phyloP scores from a whole-genome alignment of 1,140 invertebrate species.

The Ceratosolen fusciceps region DNA sequence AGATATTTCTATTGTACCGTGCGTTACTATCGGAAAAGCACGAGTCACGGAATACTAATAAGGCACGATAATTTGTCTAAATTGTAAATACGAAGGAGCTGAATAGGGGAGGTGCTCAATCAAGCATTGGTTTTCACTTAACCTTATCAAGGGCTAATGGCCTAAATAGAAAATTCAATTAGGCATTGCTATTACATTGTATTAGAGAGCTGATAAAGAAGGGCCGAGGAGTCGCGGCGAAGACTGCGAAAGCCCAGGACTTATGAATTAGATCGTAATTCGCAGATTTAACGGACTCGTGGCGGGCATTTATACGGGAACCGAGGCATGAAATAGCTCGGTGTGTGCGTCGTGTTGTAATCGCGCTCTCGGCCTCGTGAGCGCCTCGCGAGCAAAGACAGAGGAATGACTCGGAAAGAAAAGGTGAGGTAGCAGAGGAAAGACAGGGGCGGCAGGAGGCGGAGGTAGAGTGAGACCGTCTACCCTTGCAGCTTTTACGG shows the following conservation, averaged over 20 bases:
- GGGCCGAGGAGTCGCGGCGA: neutral
- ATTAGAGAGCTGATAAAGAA: neutral
- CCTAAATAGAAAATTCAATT: too few relatives aligned
- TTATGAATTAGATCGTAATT: too few relatives aligned
- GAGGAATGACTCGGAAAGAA: neutral
- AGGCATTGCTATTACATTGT: too few relatives aligned
- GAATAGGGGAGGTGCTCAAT: too few relatives aligned
- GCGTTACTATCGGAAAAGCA: too few relatives aligned
- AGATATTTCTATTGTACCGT: too few relatives aligned
- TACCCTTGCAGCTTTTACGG: slow-evolving; percentile 61
- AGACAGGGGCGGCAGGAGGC: neutral
- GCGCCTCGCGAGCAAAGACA: neutral
- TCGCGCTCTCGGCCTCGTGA: neutral
- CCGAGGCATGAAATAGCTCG: neutral
- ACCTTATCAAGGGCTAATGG: too few relatives aligned
- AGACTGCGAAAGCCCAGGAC: neutral
- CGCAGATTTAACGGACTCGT: neutral
- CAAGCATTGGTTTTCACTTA: too few relatives aligned
- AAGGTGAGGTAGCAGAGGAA: neutral
- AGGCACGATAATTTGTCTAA: too few relatives aligned
- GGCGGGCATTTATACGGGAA: neutral
- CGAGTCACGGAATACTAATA: too few relatives aligned
- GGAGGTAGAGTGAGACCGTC: neutral
- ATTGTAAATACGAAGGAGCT: too few relatives aligned
- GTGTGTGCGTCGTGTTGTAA: neutral